Percentiles rank a stretch among this genome's conserved stretches.
These are phyloP conservation scores for Lysiphlebus fabarum DNA, from an alignment of 1,140 invertebrate species.

Conservation along the genomic window DNA sequence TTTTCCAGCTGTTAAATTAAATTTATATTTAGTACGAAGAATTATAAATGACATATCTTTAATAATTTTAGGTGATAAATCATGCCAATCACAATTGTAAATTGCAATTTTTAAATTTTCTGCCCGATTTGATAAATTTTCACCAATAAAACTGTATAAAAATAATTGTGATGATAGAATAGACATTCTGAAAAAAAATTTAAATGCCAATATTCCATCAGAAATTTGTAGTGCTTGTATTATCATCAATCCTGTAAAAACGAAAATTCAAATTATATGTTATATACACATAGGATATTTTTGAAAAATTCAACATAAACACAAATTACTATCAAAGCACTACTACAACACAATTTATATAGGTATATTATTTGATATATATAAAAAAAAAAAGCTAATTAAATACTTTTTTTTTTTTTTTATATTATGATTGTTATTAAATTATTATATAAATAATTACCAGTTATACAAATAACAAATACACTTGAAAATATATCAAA, in stretches of 20 bases:
- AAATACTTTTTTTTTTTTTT: no score
- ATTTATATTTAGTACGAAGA: conserved; percentile 16
- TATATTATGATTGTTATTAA: no score
- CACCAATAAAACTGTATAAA: conserved; percentile 30
- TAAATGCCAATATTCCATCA: no score
- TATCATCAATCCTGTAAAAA: no score
- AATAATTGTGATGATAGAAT: conserved; percentile 27
- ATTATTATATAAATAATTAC: conserved; percentile 28
- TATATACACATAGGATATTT: no score
- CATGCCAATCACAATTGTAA: conserved; percentile 30
- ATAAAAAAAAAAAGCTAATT: no score
- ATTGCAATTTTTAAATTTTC: conserved; percentile 23
- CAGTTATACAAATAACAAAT: conserved; percentile 29
- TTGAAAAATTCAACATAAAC: conserved; percentile 10
- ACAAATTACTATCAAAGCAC: conserved; percentile 28
- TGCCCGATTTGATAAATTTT: conserved; percentile 24
- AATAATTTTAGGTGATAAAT: conserved; percentile 26
- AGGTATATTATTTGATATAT: no score
- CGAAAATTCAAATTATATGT: no score
- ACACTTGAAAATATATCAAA: conserved; percentile 22
- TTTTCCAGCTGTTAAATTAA: conserved; percentile 26
- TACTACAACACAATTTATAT: no score
- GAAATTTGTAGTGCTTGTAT: no score
- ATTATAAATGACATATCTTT: conserved; percentile 29
- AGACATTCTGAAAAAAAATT: conserved; percentile 18